A percentile compares a stretch with the other conserved stretches of the same genome.
Conservation (phyloP, 2,113 vertebrate genomes). For the Ardeotis arabs region DNA sequence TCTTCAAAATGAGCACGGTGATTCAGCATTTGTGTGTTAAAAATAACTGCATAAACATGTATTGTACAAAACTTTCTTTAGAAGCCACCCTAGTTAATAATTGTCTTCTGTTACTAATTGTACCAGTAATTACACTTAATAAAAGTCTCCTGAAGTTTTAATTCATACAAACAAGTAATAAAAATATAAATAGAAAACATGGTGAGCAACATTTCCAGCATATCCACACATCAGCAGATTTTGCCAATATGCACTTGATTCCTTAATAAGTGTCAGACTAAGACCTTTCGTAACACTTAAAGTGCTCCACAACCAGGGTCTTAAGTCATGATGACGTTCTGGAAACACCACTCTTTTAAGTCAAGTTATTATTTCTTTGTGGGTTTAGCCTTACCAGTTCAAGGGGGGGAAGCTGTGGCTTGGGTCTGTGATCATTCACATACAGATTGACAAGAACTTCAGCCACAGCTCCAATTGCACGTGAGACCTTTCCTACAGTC, state of each 20-base stretch:
- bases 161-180: conserved; percentile 6
- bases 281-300: neutral
- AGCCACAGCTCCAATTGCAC: conserved; percentile 89
- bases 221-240: neutral
- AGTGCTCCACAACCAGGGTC: neutral
- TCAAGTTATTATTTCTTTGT: neutral
- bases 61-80: neutral
- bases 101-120: neutral
- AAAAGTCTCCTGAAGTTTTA: conserved; percentile 20
- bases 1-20: neutral
- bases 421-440: conserved; percentile 94
- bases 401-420: conserved; percentile 69
- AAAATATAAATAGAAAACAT: neutral
- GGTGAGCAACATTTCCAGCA: neutral
- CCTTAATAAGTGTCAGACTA: neutral
- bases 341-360: neutral
- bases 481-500: conserved; percentile 92
- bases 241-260: neutral
- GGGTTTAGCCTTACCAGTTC: conserved; percentile 85
- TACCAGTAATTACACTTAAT: conserved; percentile 22
- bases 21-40: conserved; percentile 5
- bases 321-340: neutral
- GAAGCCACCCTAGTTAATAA: neutral
- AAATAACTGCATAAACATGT: neutral
- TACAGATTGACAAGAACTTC: conserved; percentile 94